Percentiles rank a stretch among this genome's conserved stretches.
Conservation (phyloP, 2,797 vertebrate genomes). For the Platalea minor region DNA sequence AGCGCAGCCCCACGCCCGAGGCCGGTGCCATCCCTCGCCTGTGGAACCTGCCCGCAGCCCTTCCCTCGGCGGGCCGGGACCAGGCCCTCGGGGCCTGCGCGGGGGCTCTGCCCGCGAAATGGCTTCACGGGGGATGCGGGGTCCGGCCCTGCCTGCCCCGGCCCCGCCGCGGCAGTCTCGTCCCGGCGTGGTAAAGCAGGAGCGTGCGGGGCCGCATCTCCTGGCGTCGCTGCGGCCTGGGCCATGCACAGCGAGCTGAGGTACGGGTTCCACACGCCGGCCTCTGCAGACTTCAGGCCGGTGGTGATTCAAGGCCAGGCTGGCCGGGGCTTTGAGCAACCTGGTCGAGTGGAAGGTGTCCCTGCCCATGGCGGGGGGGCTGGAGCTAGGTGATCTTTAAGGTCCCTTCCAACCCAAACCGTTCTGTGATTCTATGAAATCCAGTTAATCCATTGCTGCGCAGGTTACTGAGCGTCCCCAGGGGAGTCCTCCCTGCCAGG, state of each 20-base stretch:
- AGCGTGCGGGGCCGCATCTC: not conserved
- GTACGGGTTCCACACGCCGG: not conserved
- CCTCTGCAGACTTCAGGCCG: not conserved
- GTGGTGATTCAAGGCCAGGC: not conserved
- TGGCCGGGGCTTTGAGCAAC: no score
- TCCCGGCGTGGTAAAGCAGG: not conserved
- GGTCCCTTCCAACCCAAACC: no score
- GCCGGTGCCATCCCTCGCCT: not conserved
- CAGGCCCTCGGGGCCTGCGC: rapidly evolving
- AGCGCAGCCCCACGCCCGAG: no score
- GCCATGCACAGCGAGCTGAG: no score
- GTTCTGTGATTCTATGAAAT: no score
- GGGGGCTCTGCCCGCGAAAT: rapidly evolving
- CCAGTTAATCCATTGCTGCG: not conserved
- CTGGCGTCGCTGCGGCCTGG: not conserved
- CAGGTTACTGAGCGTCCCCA: not conserved
- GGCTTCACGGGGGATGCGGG: not conserved
- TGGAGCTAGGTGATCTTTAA: no score
- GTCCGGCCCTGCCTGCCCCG: not conserved
- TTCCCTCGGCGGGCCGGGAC: no score
- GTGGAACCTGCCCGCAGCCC: not conserved
- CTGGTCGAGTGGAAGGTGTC: no score
- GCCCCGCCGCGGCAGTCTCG: no score
- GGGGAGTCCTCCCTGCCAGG: not conserved
- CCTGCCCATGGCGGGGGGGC: no score